These are phyloP conservation scores for Lissocephala sabroskyi DNA, from an alignment of 2,888 invertebrate genomes.

Conservation along the genomic window DNA sequence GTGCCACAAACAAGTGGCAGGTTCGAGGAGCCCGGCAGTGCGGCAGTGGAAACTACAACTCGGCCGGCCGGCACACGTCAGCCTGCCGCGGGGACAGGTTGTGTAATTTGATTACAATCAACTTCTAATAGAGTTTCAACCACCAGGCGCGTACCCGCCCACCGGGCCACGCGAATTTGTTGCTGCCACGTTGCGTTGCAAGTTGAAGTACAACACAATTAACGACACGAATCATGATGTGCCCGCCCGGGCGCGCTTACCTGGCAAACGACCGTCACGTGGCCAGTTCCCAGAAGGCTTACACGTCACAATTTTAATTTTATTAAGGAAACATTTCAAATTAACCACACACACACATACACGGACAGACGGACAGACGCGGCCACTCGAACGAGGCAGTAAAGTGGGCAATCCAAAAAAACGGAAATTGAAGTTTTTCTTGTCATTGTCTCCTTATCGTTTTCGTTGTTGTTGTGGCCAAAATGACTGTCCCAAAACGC, in stretches of 20 bases:
- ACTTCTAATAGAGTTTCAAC: conserved; percentile 59
- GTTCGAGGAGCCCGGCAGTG: no score
- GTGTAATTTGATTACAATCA: conserved; percentile 70
- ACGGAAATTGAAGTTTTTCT: no score
- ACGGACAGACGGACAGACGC: conserved; percentile 10
- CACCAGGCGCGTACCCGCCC: conserved; percentile 8
- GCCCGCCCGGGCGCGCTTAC: no score
- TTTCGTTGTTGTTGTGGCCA: conserved; percentile 40
- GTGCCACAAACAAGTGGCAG: conserved; percentile 59
- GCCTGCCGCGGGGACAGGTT: conserved; percentile 54
- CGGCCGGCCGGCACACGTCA: no score
- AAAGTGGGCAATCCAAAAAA: no score
- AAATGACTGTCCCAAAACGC: conserved; percentile 52
- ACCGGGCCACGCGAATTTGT: conserved; percentile 3
- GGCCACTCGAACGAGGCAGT: no score
- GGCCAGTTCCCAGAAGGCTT: conserved; percentile 70
- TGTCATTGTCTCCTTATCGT: no score
- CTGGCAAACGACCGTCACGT: conserved; percentile 72
- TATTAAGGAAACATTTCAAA: conserved; percentile 67
- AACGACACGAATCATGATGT: conserved; percentile 71
- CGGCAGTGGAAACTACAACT: no score
- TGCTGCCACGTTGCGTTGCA: conserved; percentile 28
- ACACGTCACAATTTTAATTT: conserved; percentile 69
- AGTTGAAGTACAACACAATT: conserved; percentile 68
- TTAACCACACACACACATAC: conserved; percentile 39